Evolutionary conservation across 1,140 invertebrate species (phyloP).

Genomic region (Pseudomyrmex pallidus): DNA sequence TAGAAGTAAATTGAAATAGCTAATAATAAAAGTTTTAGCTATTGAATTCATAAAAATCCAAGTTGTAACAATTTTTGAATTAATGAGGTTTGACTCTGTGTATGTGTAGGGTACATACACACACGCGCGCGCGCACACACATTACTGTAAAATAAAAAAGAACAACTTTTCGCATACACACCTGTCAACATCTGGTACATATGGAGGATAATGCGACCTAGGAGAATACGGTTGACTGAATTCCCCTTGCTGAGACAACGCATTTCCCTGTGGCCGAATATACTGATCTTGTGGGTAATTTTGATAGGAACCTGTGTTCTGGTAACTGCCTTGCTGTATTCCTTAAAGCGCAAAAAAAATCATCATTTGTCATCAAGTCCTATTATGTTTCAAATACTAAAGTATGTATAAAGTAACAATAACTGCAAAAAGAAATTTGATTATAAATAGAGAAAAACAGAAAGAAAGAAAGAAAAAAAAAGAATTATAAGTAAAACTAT

Average conservation of each 20-base stretch:
- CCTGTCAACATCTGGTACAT: slow-evolving; percentile 90
- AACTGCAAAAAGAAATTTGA: slow-evolving; percentile 3
- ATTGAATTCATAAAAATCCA: no score
- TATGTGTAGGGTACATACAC: no score
- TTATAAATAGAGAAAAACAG: not conserved
- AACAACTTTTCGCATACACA: slow-evolving; percentile 73
- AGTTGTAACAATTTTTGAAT: no score
- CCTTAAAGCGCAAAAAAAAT: slow-evolving; percentile 69
- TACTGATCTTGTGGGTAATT: slow-evolving; percentile 86
- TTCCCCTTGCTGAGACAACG: slow-evolving; percentile 81
- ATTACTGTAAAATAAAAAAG: slow-evolving; percentile 16
- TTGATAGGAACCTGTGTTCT: slow-evolving; percentile 85
- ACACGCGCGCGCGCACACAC: no score
- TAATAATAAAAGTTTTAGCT: no score
- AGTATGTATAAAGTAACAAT: not conserved
- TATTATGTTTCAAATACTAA: not conserved
- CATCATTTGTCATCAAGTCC: not conserved
- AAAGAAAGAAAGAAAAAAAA: no score
- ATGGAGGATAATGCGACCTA: slow-evolving; percentile 90
- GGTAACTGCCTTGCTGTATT: slow-evolving; percentile 86
- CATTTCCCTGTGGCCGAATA: slow-evolving; percentile 82
- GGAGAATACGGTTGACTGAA: slow-evolving; percentile 87
- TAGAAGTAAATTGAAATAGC: no score
- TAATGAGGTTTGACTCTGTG: no score
- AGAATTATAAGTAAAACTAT: no score